Evolutionary conservation across 2,113 vertebrate species (phyloP).

Genomic region (Thunnus maccoyii): DNA sequence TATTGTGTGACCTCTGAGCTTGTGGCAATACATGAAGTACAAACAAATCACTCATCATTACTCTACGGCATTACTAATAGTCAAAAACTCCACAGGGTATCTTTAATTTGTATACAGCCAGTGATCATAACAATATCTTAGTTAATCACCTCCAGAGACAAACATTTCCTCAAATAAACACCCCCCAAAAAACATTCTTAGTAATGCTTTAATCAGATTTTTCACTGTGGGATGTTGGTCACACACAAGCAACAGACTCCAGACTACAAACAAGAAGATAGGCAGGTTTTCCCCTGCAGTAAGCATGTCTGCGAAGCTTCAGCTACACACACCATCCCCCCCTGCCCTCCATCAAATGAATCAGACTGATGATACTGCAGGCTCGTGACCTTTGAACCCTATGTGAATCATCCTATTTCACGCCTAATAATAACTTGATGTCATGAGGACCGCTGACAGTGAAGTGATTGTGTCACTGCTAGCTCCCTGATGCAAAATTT

Average conservation of each 20-base stretch:
- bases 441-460: constrained; percentile 20
- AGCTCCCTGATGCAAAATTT: constrained; percentile 17
- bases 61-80: neutral
- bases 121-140: neutral
- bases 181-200: neutral
- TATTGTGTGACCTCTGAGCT: neutral
- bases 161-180: neutral
- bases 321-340: neutral
- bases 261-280: no score
- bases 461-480: constrained; percentile 36
- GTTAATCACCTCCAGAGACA: neutral
- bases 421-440: constrained; percentile 27
- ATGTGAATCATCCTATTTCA: constrained; percentile 21
- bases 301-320: constrained; percentile 45
- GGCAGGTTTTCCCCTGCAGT: constrained; percentile 34
- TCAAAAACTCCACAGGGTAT: neutral
- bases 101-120: neutral
- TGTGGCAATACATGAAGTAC: neutral
- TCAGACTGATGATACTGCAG: constrained; percentile 28
- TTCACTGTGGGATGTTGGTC: neutral
- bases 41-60: neutral
- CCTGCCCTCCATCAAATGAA: constrained; percentile 28
- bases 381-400: constrained; percentile 26
- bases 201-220: neutral
- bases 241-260: no score